Base-by-base conservation (phyloP, 2,113 vertebrate species). In the Cichladusa arquata region DNA sequence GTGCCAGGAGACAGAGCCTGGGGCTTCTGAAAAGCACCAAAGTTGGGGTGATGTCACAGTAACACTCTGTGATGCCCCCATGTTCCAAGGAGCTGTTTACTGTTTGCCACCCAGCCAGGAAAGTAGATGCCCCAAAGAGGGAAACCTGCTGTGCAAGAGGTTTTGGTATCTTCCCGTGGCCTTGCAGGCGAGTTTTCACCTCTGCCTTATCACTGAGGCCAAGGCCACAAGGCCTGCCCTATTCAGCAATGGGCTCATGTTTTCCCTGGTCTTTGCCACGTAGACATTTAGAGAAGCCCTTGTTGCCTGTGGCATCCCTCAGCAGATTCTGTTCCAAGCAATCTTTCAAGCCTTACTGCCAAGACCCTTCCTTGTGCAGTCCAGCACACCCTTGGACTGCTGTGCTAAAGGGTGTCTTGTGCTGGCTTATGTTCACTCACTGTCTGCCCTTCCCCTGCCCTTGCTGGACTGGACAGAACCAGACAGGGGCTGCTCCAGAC, bases 21-120 rank as follows among this genome's bases (percentile, higher is more conserved):
- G 47, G 54, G 53, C 24, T 61, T 50, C 70, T 61, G 24, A 34
- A 40, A 61, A 82, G 20, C n/a, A 53, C 20, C n/a, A 34, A 42
- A 10, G 3, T 1, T 90, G 54, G 18, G n/a, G 14, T 3, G 20
- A 47, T 54, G 62, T 69, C 70, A 82, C 47, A 69, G 54, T 48
- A 26, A 54, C 40, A 34, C 9, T 34, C 17, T 0, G 0, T 34
- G 40, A 40, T 20, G 65, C 47, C 29, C 16, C 25, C 0, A 0
- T 31, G 56, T 83, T 83, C 62, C 56, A 76, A 69, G 34, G 34
- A 62, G 4, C 62, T 28, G 6, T 53, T 82, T 53, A 25, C 11
- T 45, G 14, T 18, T 6, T 33, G 11, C 24, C 14, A 28, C 23
- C 23, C 67, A 45, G 36, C 5, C 19, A n/a, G 33, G 33, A 19